These are phyloP conservation scores for Chirona hameri DNA, from an alignment of 2,888 invertebrate genomes.

Conservation along the genomic window DNA sequence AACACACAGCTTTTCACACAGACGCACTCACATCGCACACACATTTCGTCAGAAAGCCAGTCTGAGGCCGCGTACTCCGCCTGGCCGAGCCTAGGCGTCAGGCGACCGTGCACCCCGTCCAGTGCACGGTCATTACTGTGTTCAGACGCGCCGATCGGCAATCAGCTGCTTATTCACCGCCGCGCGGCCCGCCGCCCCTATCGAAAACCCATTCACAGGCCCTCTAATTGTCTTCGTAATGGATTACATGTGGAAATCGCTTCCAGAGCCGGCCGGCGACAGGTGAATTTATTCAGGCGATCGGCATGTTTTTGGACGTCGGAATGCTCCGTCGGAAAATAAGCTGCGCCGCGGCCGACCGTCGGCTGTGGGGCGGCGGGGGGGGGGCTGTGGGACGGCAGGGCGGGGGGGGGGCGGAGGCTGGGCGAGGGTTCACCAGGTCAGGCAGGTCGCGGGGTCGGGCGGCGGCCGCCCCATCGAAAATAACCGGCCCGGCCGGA, in stretches of 20 bases:
- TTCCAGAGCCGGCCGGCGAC: neutral
- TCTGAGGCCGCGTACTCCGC: too few relatives aligned
- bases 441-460: neutral
- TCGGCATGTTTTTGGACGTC: neutral
- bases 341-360: neutral
- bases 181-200: neutral
- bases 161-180: slow-evolving; percentile 1
- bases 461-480: neutral
- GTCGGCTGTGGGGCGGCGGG: neutral
- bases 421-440: too few relatives aligned
- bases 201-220: neutral
- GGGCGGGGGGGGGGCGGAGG: too few relatives aligned
- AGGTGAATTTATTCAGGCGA: neutral
- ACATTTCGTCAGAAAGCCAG: too few relatives aligned
- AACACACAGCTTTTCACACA: too few relatives aligned
- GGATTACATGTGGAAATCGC: slow-evolving; percentile 3
- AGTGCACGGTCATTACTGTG: neutral
- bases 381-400: too few relatives aligned
- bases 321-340: too few relatives aligned
- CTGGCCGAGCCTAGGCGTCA: too few relatives aligned
- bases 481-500: neutral
- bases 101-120: neutral
- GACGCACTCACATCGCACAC: too few relatives aligned
- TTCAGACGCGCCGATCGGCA: neutral
- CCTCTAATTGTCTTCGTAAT: neutral